Evolutionary conservation across 2,888 invertebrate species (phyloP).

Genomic region (Itoplectis maculator): DNA sequence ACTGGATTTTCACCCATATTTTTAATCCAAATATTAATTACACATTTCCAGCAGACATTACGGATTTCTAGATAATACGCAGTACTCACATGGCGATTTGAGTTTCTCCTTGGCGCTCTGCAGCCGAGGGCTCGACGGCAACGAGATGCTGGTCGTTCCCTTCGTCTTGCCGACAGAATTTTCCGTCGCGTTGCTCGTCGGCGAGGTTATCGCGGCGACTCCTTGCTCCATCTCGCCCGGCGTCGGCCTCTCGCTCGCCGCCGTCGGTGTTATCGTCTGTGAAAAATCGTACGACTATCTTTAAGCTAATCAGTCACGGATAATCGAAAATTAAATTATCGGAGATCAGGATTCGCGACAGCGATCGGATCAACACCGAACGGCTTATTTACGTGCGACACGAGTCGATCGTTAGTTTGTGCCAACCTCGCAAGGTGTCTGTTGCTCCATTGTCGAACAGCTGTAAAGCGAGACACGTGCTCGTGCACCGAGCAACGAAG

Average conservation of each 20-base stretch:
- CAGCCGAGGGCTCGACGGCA: slow-evolving; percentile 71
- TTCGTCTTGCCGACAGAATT: slow-evolving; percentile 70
- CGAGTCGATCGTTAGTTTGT: background rate
- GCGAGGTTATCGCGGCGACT: slow-evolving; percentile 77
- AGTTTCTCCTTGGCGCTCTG: slow-evolving; percentile 75
- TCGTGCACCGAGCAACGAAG: slow-evolving; percentile 5
- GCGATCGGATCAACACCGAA: background rate
- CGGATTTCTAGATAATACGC: too few species aligned
- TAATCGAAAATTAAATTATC: background rate
- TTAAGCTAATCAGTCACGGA: background rate
- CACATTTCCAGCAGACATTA: background rate
- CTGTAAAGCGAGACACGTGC: slow-evolving; percentile 20
- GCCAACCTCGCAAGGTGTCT: slow-evolving; percentile 24
- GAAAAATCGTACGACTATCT: background rate
- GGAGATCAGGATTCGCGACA: background rate
- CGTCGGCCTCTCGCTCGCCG: slow-evolving; percentile 34
- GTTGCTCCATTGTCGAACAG: slow-evolving; percentile 32
- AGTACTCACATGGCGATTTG: slow-evolving; percentile 77
- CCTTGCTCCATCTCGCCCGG: slow-evolving; percentile 75
- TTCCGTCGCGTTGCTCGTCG: slow-evolving; percentile 71
- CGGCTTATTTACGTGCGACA: background rate
- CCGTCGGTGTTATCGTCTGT: slow-evolving; percentile 48
- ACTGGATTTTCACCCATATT: background rate
- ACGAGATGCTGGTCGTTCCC: slow-evolving; percentile 71
- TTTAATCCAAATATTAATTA: background rate